Percentiles rank a stretch among this genome's conserved stretches.
Conservation (phyloP, 2,888 invertebrate species). For the Agrenia bidenticulata region DNA sequence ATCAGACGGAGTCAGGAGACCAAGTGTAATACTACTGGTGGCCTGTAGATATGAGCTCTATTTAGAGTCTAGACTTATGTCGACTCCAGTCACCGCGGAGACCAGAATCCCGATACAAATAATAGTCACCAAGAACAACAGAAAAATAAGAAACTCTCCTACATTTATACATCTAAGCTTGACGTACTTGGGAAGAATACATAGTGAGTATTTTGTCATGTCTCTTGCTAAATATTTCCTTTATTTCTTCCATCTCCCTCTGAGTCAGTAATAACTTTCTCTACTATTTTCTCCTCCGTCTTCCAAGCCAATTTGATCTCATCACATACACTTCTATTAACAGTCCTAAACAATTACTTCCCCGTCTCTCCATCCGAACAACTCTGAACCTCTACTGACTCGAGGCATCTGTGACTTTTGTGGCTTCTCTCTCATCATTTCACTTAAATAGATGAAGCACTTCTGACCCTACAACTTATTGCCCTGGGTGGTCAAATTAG, state of each 20-base stretch:
- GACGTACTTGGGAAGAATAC: conserved; percentile 1
- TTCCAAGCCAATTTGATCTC: conserved; percentile 13
- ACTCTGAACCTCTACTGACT: background rate
- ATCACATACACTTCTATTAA: conserved; percentile 13
- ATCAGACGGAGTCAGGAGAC: background rate
- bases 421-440: conserved; percentile 7
- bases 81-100: background rate
- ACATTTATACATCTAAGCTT: too few relatives aligned
- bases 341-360: conserved; percentile 6
- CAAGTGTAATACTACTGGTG: too few relatives aligned
- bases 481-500: conserved; percentile 10
- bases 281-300: background rate
- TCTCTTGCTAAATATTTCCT: conserved; percentile 2
- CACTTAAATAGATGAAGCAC: conserved; percentile 16
- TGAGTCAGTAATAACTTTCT: conserved; percentile 6
- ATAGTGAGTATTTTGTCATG: background rate
- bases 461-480: conserved; percentile 8
- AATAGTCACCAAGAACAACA: conserved; percentile 3
- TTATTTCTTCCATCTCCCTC: background rate
- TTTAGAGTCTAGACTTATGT: background rate
- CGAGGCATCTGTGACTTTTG: conserved; percentile 15
- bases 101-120: too few relatives aligned
- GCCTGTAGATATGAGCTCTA: too few relatives aligned
- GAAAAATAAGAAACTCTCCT: background rate
- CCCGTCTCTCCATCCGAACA: background rate